phyloP scores from a whole-genome alignment of 2,113 vertebrate genomes.

The Ictalurus furcatus region DNA sequence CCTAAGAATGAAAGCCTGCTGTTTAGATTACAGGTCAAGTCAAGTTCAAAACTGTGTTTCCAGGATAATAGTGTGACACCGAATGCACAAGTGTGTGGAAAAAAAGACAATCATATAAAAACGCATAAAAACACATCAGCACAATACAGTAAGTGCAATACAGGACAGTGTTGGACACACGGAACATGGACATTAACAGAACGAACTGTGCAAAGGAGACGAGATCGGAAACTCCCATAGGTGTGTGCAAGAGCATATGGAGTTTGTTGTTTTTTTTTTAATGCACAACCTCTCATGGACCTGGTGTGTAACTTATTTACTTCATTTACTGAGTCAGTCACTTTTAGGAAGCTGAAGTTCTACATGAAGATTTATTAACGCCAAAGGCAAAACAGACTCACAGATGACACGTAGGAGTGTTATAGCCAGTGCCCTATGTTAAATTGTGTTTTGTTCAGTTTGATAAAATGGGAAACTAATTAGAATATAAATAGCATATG shows the following conservation, averaged over 20 bases:
- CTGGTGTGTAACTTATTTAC: not conserved
- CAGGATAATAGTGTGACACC: not conserved
- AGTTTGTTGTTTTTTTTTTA: not conserved
- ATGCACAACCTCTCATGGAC: not conserved
- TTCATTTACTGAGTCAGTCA: not conserved
- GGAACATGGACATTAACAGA: not conserved
- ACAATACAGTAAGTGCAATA: not conserved
- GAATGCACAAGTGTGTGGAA: not conserved
- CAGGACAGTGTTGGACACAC: not conserved
- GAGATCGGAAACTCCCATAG: no score
- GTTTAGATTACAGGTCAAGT: not conserved
- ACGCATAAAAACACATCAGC: not conserved
- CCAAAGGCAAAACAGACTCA: not conserved
- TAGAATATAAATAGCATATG: not conserved
- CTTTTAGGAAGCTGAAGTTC: not conserved
- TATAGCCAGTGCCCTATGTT: not conserved
- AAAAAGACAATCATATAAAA: not conserved
- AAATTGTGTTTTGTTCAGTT: not conserved
- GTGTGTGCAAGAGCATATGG: not conserved
- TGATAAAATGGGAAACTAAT: not conserved
- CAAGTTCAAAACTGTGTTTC: not conserved
- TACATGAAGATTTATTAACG: not conserved
- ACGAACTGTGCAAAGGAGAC: not conserved
- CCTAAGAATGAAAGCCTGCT: not conserved
- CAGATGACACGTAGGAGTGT: not conserved